A percentile compares a stretch with the other conserved stretches of the same genome.
Evolutionary conservation across 1,140 invertebrate species (phyloP).

Genomic region (Adelges cooleyi): DNA sequence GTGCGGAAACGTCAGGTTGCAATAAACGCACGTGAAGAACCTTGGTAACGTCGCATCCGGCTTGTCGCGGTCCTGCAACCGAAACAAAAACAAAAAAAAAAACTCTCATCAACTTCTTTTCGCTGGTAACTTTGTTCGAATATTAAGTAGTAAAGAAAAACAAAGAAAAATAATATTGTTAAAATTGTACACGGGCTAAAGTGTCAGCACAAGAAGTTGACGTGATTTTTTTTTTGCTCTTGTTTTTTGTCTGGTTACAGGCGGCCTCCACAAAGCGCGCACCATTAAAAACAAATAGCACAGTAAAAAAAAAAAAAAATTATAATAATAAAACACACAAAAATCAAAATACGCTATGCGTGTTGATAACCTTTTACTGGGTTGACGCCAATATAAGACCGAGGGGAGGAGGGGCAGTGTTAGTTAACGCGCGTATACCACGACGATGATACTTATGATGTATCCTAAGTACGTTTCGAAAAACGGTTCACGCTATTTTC

Average conservation of each 20-base stretch:
- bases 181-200: slow-evolving; percentile 30
- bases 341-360: slow-evolving; percentile 43
- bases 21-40: slow-evolving; percentile 59
- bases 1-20: slow-evolving; percentile 70
- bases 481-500: too few species aligned
- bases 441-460: too few species aligned
- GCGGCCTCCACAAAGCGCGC: background rate
- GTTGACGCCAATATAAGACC: too few species aligned
- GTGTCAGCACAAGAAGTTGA: slow-evolving; percentile 74
- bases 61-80: slow-evolving; percentile 63
- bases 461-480: too few species aligned
- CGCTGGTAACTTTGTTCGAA: slow-evolving; percentile 22
- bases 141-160: slow-evolving; percentile 12
- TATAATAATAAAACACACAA: slow-evolving; percentile 79
- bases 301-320: slow-evolving; percentile 16
- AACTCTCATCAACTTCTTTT: slow-evolving; percentile 73
- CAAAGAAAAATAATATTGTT: background rate
- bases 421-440: too few species aligned
- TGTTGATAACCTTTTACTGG: background rate
- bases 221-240: slow-evolving; percentile 74
- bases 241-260: slow-evolving; percentile 20
- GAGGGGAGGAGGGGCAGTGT: too few species aligned
- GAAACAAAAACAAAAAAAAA: slow-evolving; percentile 56
- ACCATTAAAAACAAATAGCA: background rate
- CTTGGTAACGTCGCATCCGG: slow-evolving; percentile 40